Percentiles rank a stretch among this genome's conserved stretches.
Evolutionary conservation across 1,140 invertebrate species (phyloP).

Genomic region (Drosophila lowei): DNA sequence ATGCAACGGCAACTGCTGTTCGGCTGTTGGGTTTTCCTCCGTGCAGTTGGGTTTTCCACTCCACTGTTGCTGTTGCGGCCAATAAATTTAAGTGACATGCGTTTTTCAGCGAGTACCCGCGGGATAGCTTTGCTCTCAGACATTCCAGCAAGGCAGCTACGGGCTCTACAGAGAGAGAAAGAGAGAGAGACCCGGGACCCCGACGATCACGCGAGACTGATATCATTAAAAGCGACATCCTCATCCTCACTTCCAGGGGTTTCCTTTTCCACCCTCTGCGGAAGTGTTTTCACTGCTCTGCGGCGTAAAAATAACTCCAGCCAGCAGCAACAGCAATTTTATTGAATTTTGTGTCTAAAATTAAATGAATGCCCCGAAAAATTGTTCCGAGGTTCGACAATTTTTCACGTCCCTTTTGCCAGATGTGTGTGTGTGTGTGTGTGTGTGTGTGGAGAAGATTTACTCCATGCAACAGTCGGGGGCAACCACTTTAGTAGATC

Average conservation of each 20-base stretch:
- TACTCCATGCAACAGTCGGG: constrained; percentile 7
- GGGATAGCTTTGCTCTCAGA: constrained; percentile 74
- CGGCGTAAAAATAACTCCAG: constrained; percentile 62
- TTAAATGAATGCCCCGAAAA: constrained; percentile 63
- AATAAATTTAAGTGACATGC: constrained; percentile 82
- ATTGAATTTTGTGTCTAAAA: constrained; percentile 66
- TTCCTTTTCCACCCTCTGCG: constrained; percentile 42
- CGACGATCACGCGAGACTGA: constrained; percentile 60
- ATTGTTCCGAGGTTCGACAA: constrained; percentile 36
- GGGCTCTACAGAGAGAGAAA: constrained; percentile 13
- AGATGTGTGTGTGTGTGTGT: constrained; percentile 2
- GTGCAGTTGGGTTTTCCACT: constrained; percentile 25
- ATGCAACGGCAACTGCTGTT: constrained; percentile 20
- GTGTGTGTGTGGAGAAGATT: constrained; percentile 22
- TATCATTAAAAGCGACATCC: constrained; percentile 76
- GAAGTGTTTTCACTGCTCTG: constrained; percentile 46
- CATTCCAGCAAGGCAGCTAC: constrained; percentile 55
- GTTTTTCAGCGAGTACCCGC: constrained; percentile 79
- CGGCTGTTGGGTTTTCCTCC: constrained; percentile 25
- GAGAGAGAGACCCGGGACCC: background rate
- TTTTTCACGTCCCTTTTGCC: constrained; percentile 47
- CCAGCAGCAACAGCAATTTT: constrained; percentile 42
- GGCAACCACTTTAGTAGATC: constrained; percentile 53
- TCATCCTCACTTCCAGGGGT: constrained; percentile 27
- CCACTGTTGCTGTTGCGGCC: constrained; percentile 55